Evolutionary conservation across 1,140 invertebrate species (phyloP).

Genomic region (Drosophila varians): DNA sequence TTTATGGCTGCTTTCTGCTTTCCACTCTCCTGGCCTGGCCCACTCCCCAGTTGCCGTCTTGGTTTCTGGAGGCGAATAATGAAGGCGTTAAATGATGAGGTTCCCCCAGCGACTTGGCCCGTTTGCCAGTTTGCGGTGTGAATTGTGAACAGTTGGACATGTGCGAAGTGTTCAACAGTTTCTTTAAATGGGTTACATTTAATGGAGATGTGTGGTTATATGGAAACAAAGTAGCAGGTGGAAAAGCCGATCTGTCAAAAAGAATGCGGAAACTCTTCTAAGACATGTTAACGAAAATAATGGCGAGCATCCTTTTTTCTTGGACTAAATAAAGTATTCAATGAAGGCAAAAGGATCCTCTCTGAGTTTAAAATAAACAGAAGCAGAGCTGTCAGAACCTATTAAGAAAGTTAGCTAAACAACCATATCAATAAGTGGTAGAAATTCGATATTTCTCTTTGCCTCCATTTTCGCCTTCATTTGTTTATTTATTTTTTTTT

Average conservation of each 20-base stretch:
- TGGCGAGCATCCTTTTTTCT: too few relatives aligned
- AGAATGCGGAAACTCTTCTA: not conserved
- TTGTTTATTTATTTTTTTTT: not conserved
- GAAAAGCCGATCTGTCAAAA: constrained; percentile 14
- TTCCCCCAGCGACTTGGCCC: constrained; percentile 14
- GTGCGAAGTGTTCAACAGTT: constrained; percentile 46
- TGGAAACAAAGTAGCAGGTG: constrained; percentile 20
- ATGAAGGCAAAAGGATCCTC: not conserved
- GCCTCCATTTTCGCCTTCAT: not conserved
- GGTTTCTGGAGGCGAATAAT: constrained; percentile 18
- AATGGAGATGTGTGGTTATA: constrained; percentile 31
- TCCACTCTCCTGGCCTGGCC: not conserved
- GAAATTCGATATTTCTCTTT: constrained; percentile 60
- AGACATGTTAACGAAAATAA: too few relatives aligned
- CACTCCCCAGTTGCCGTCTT: not conserved
- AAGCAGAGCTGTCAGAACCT: constrained; percentile 54
- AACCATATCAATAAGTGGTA: constrained; percentile 49
- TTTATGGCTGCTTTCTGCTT: constrained; percentile 24
- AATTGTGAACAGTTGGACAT: constrained; percentile 48
- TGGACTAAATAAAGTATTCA: too few relatives aligned
- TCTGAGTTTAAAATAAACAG: constrained; percentile 25
- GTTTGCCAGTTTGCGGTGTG: constrained; percentile 26
- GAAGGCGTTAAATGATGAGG: constrained; percentile 54
- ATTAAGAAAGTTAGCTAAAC: constrained; percentile 53
- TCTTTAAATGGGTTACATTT: constrained; percentile 48